phyloP scores from a whole-genome alignment of 2,113 vertebrate genomes.

The Apus apus region DNA sequence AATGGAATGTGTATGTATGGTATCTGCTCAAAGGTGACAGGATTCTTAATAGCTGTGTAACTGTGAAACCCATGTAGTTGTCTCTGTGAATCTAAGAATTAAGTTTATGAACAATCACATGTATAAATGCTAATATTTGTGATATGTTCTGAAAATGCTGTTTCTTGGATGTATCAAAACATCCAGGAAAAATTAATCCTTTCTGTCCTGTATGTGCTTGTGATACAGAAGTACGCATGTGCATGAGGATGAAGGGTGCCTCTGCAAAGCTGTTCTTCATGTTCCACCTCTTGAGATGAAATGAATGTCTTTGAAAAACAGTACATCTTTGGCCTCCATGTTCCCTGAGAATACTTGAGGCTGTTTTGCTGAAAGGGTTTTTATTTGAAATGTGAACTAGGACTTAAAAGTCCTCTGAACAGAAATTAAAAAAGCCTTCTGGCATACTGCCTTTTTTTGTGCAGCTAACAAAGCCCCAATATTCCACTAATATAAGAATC shows the following conservation, averaged over 20 bases:
- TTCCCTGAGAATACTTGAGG: neutral
- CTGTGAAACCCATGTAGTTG: neutral
- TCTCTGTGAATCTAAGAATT: neutral
- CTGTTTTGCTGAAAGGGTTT: neutral
- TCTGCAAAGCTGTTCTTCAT: neutral
- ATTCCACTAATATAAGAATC: neutral
- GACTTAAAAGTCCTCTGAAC: neutral
- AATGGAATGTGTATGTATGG: neutral
- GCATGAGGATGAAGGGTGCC: neutral
- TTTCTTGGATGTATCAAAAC: neutral
- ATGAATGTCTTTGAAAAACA: neutral
- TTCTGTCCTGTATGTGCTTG: neutral
- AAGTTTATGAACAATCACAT: neutral
- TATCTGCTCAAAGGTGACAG: neutral
- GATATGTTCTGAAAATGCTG: neutral
- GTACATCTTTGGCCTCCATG: neutral
- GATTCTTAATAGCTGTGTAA: neutral
- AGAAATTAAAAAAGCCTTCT: neutral
- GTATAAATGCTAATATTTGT: neutral
- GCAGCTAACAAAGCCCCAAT: neutral
- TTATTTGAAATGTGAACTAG: neutral
- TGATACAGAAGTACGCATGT: neutral
- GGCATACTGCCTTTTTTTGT: neutral
- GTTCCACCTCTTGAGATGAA: neutral
- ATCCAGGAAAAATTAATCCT: neutral